Base-by-base conservation (phyloP, 2,888 invertebrate genomes). In the Melanostoma mellinum region DNA sequence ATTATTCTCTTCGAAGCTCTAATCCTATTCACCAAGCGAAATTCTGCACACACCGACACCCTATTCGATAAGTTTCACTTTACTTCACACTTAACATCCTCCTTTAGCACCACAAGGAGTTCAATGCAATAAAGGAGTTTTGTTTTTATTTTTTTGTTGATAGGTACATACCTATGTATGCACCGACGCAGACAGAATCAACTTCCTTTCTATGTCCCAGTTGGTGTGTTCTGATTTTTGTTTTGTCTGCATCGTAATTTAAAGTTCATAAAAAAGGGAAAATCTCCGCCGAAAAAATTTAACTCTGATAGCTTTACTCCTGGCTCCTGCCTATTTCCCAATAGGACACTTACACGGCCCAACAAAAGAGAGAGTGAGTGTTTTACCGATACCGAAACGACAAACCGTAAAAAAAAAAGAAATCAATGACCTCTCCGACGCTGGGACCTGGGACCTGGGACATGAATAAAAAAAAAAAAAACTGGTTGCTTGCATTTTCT, bases 401-500 rank as follows among this genome's bases (percentile, higher is more conserved):
- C 36, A 50, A 44, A 52, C 42, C 30, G 50, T 52, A 33, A 52
- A 35, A 42, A 55, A 72, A 74, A 75, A 75, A 53, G 74, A 84
- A 69, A 84, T 75, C 84, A 79, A 84, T 69, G 84, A 79, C 84
- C 84, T 79, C 74, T 10, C 20, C 48, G 32, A 8, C 36, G 46
- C 38, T 38, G 46, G 20, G 20, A 20, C 20, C 38, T 38, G 46
- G 20, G 20, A 20, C 20, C 10, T 44, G 40, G 8, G 9, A 36
- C 35, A 48, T 61, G 8, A 10, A 61, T 8, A 61, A 20, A 20
- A 20, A 20, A 20, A 20, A 20, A 63, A 58, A 72, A 55, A 69
- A 79, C 74, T 65, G 78, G 79, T 79, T 84, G 79, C 74, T 67
- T 79, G 74, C 78, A 67, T 65, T 69, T 79, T 78, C 65, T 44